Percentiles rank a stretch among this genome's conserved stretches.
Evolutionary conservation across 2,888 invertebrate species (phyloP).

Genomic region (Eristalis intricaria): DNA sequence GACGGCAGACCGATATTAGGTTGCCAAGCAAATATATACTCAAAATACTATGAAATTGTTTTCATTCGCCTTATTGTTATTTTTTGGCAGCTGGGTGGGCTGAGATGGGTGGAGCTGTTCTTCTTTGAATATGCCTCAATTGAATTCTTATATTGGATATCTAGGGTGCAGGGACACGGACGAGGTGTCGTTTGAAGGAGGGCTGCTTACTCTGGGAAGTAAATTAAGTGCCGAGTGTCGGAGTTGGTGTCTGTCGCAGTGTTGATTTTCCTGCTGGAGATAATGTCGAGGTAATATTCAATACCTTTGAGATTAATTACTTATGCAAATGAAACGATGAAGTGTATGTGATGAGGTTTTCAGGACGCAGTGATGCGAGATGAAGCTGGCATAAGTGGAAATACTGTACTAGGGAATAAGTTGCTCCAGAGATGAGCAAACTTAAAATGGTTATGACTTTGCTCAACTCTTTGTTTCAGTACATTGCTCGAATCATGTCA

Average conservation of each 20-base stretch:
- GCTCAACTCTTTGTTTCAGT: no score
- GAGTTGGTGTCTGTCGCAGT: conserved; percentile 8
- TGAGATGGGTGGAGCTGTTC: not conserved
- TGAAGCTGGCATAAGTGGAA: no score
- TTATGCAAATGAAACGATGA: not conserved
- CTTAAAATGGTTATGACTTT: no score
- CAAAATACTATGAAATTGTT: conserved; percentile 48
- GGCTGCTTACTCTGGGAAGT: not conserved
- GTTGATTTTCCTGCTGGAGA: conserved; percentile 4
- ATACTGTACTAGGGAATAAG: no score
- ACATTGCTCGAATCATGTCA: no score
- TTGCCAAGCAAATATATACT: conserved; percentile 40
- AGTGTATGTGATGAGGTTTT: no score
- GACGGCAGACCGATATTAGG: conserved; percentile 29
- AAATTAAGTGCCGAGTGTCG: conserved; percentile 23
- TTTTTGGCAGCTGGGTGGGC: not conserved
- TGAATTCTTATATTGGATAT: not conserved
- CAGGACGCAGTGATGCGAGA: no score
- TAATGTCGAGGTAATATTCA: not conserved
- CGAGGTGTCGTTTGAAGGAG: not conserved
- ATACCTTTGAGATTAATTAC: not conserved
- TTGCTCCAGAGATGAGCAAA: no score
- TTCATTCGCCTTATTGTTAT: conserved; percentile 56
- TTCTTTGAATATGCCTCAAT: conserved; percentile 24
- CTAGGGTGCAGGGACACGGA: not conserved